Base-by-base conservation (phyloP, 2,113 vertebrate genomes). In the Neomonachus schauinslandi region DNA sequence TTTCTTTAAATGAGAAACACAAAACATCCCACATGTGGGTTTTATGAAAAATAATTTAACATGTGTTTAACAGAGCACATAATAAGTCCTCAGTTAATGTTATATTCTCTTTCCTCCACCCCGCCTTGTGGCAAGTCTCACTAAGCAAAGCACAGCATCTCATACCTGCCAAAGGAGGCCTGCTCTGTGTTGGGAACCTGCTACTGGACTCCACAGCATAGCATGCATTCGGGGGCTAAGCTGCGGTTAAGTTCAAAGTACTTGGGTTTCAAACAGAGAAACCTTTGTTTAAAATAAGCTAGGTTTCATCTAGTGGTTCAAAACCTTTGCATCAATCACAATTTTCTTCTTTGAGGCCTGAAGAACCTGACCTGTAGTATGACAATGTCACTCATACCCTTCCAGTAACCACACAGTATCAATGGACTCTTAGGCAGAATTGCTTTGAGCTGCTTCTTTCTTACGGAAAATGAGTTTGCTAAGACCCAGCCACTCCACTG, bases 301-400 rank as follows among this genome's bases (percentile, higher is more conserved):
- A 82, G 28, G 5, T 91, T 82, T 90, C 21, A 79, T 55, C 57
- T 55, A 26, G 1, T 71, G 24, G 57, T 71, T 77, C 22, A 86
- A 76, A 82, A 95, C 51, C 7, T 93, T 95, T n/a, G 18, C 9
- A 63, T 87, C 36, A 90, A 96, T 61, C 81, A 83, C 16, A 87
- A 46, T 26, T 82, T 49, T 95, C 95, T 63, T 93, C 76, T 42
- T 51, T 31, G 55, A 76, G 80, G 53, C 42, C 61, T 12, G 2
- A 1, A 91, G 51, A 65, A 83, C 19, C 2, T 71, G 71, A 89
- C 46, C 63, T 67, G 12, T 16, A 72, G 67, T 55, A 55, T 55
- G 72, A 80, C 59, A 2, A 46, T 15, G 39, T 53, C 49, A 77
- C 61, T 22, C 51, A 76, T 4, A 51, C 18, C 49, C 57, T 59